Conservation (phyloP, 2,888 invertebrate species). For the Drosophila neutralis region DNA sequence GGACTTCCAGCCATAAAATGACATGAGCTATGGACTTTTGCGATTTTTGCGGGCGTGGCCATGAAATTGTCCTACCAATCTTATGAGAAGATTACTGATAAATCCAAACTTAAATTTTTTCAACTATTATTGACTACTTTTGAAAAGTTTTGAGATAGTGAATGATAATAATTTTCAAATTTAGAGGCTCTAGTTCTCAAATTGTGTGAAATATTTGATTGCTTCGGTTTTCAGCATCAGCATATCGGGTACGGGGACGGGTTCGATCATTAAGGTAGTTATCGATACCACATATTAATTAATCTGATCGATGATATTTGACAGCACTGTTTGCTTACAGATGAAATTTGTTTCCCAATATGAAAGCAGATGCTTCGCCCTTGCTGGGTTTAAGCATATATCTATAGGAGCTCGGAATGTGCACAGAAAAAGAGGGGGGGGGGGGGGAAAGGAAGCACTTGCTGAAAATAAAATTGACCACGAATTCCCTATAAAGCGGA, state of each 20-base stretch:
- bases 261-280: no score
- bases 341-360: neutral
- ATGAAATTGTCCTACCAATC: neutral
- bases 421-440: constrained; percentile 15
- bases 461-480: constrained; percentile 37
- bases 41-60: neutral
- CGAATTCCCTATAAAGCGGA: constrained; percentile 38
- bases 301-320: neutral
- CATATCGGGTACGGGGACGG: no score
- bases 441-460: constrained; percentile 4
- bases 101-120: neutral
- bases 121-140: no score
- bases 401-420: constrained; percentile 2
- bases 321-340: neutral
- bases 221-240: no score
- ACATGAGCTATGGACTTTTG: neutral
- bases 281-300: neutral
- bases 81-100: neutral
- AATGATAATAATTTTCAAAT: no score
- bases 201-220: neutral
- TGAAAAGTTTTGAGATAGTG: no score
- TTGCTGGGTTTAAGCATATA: neutral
- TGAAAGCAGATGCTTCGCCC: neutral
- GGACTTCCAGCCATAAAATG: neutral
- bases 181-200: neutral